Evolutionary conservation across 1,140 invertebrate genomes (phyloP).

Genomic region (Brachionus koreanus): DNA sequence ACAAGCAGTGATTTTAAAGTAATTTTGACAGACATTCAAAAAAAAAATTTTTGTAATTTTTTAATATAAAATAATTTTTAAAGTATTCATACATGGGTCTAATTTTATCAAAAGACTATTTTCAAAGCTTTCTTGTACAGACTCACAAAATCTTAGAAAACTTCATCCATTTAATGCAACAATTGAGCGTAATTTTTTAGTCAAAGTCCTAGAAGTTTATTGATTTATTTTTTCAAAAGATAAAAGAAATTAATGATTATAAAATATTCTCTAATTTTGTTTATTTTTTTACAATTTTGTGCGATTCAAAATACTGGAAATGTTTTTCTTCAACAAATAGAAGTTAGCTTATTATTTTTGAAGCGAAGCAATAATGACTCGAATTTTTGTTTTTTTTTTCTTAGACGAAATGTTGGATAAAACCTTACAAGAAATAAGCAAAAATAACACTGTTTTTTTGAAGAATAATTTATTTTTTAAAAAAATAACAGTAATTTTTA

Average conservation of each 20-base stretch:
- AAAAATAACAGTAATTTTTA: background rate
- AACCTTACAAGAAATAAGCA: constrained; percentile 21
- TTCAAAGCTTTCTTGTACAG: constrained; percentile 6
- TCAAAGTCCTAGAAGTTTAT: background rate
- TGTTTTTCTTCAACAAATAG: constrained; percentile 2
- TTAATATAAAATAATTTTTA: background rate
- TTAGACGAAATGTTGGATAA: constrained; percentile 26
- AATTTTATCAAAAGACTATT: constrained; percentile 24
- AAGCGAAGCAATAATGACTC: background rate
- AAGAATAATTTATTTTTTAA: background rate
- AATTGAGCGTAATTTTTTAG: background rate
- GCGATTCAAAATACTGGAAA: constrained; percentile 17
- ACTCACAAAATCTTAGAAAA: background rate
- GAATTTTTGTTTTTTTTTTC: background rate
- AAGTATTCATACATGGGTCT: background rate
- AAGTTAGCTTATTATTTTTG: background rate
- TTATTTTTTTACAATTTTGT: background rate
- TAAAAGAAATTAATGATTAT: background rate
- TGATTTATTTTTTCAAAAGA: background rate
- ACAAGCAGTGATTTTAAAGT: constrained; percentile 26
- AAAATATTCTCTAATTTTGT: constrained; percentile 2
- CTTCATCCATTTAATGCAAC: background rate
- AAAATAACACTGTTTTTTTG: background rate
- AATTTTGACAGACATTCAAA: too few species aligned
- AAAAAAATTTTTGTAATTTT: too few species aligned